Evolutionary conservation across 2,113 vertebrate species (phyloP).

Genomic region (Ammodramus savannarum): DNA sequence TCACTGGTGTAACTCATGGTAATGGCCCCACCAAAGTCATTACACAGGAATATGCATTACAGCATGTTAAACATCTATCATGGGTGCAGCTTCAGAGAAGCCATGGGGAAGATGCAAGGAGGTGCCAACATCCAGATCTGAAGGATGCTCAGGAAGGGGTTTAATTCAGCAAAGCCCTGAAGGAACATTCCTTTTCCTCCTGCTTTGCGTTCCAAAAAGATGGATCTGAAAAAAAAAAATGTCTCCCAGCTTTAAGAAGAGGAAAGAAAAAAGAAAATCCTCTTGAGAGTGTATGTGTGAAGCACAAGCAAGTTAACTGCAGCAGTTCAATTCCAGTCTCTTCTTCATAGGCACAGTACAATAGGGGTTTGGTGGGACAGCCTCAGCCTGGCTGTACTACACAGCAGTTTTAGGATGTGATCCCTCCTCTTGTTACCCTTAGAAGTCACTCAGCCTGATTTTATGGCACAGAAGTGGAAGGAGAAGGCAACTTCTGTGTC

Average conservation of each 20-base stretch:
- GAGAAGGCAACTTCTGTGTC: not conserved
- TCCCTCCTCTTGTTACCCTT: not conserved
- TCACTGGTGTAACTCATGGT: conserved; percentile 37
- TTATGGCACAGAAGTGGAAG: not conserved
- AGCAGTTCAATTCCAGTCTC: not conserved
- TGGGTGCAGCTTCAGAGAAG: not conserved
- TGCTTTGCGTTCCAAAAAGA: not conserved
- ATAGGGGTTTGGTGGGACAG: not conserved
- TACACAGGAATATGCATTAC: conserved; percentile 11
- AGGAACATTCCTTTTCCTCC: not conserved
- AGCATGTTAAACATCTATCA: conserved; percentile 18
- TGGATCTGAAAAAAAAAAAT: not conserved
- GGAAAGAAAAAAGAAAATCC: not conserved
- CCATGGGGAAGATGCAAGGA: not conserved
- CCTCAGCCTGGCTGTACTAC: not conserved
- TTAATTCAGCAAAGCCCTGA: not conserved
- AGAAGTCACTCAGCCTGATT: not conserved
- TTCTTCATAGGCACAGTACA: not conserved
- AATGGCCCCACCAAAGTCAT: conserved; percentile 51
- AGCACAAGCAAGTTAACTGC: not conserved
- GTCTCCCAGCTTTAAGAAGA: not conserved
- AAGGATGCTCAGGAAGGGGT: not conserved
- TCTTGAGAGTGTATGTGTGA: not conserved
- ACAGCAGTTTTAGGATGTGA: not conserved
- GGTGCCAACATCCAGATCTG: not conserved